Evolutionary conservation across 2,797 vertebrate species (phyloP).

Genomic region (Heterohyrax brucei): DNA sequence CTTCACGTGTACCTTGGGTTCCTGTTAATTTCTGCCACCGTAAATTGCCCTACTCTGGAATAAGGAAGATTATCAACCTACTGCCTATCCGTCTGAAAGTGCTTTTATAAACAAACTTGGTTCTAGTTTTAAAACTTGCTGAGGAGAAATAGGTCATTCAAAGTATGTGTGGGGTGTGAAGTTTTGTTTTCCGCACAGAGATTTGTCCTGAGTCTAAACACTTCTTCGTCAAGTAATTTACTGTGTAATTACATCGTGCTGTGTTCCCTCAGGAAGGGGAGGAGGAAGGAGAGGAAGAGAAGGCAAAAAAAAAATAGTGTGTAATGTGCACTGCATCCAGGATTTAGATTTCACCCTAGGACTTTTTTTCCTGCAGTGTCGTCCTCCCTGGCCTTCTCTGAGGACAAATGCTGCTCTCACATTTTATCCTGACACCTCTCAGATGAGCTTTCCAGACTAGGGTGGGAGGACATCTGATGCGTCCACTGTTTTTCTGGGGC

Average conservation of each 20-base stretch:
- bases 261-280: constrained; percentile 72
- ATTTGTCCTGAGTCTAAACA: constrained; percentile 84
- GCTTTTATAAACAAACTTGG: constrained; percentile 53
- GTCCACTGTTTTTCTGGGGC: constrained; percentile 93
- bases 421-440: constrained; percentile 94
- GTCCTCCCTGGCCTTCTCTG: constrained; percentile 91
- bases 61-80: constrained; percentile 69
- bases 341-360: constrained; percentile 91
- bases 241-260: constrained; percentile 88
- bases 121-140: constrained; percentile 72
- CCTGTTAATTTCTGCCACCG: constrained; percentile 59
- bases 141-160: constrained; percentile 70
- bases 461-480: constrained; percentile 92
- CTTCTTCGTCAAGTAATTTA: constrained; percentile 89
- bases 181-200: constrained; percentile 83
- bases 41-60: constrained; percentile 69
- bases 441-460: constrained; percentile 94
- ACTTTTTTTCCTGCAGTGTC: constrained; percentile 90
- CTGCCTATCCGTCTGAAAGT: constrained; percentile 28
- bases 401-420: constrained; percentile 93
- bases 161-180: constrained; percentile 69
- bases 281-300: constrained; percentile 70
- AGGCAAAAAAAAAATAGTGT: constrained; percentile 82
- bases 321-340: constrained; percentile 85
- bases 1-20: constrained; percentile 44